Evolutionary conservation across 23 tunicate genomes (phyloP).

Genomic region (Phallusia fumigata): DNA sequence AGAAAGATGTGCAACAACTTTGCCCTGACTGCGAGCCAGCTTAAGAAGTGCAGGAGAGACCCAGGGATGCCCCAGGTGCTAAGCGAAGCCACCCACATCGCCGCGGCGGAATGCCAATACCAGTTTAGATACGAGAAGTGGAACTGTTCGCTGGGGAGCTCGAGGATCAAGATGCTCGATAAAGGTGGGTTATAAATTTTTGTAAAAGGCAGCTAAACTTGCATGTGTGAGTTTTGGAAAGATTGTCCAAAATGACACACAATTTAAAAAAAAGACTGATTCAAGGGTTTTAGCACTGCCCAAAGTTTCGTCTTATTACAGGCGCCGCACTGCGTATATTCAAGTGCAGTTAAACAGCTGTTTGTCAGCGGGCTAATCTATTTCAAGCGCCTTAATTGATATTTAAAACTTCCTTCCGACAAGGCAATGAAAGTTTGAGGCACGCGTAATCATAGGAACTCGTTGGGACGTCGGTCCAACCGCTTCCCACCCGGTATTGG

Average conservation of each 20-base stretch:
- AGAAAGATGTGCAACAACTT: conserved; percentile 66
- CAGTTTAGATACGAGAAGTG: conserved; percentile 86
- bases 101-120: conserved; percentile 80
- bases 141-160: conserved; percentile 79
- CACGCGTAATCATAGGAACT: neutral
- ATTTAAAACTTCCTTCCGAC: conserved; percentile 10
- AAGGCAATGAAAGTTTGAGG: neutral
- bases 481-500: conserved; percentile 4
- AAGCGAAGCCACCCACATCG: conserved; percentile 72
- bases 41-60: conserved; percentile 65
- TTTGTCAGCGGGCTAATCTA: neutral
- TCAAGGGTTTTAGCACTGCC: too few relatives aligned
- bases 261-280: too few relatives aligned
- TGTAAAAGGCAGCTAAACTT: too few relatives aligned
- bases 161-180: conserved; percentile 64
- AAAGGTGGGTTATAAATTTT: conserved; percentile 51
- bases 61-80: conserved; percentile 87
- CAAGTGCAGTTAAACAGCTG: neutral
- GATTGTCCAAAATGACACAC: too few relatives aligned
- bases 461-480: neutral
- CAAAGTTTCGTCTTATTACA: too few relatives aligned
- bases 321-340: too few relatives aligned
- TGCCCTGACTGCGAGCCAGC: conserved; percentile 53
- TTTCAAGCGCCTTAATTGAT: conserved; percentile 7
- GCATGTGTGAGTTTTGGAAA: too few relatives aligned